Percentiles rank a stretch among this genome's conserved stretches.
These are phyloP conservation scores for Eilema griseolum DNA, from an alignment of 2,888 invertebrate species.

Conservation along the genomic window DNA sequence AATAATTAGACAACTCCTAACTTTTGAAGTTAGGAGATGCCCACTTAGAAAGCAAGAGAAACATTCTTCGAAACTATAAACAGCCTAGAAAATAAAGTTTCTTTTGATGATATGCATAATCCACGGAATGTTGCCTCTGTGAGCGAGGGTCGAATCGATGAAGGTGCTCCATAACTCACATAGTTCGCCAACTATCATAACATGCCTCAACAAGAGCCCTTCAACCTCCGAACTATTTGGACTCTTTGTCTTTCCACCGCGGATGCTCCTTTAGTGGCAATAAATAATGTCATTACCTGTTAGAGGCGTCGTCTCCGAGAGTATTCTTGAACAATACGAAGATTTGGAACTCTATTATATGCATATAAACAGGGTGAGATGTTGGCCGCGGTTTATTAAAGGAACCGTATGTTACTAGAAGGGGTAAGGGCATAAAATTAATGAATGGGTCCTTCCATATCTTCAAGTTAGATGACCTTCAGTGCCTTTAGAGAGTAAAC, in stretches of 20 bases:
- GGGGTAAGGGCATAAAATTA: slow-evolving; percentile 52
- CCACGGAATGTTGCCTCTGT: slow-evolving; percentile 41
- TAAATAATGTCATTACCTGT: slow-evolving; percentile 85
- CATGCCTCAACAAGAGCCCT: slow-evolving; percentile 62
- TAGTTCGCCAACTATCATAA: slow-evolving; percentile 70
- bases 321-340: slow-evolving; percentile 81
- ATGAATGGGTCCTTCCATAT: slow-evolving; percentile 49
- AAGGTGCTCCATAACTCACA: slow-evolving; percentile 53
- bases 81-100: slow-evolving; percentile 45
- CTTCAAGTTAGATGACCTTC: slow-evolving; percentile 52
- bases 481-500: slow-evolving; percentile 41
- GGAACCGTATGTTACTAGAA: slow-evolving; percentile 56
- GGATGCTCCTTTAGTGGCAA: slow-evolving; percentile 73
- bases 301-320: slow-evolving; percentile 66
- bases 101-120: slow-evolving; percentile 51
- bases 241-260: slow-evolving; percentile 72
- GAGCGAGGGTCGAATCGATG: slow-evolving; percentile 53
- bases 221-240: slow-evolving; percentile 65
- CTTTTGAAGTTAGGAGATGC: too few relatives aligned
- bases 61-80: slow-evolving; percentile 44
- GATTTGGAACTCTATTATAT: slow-evolving; percentile 79
- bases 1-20: neutral
- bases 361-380: slow-evolving; percentile 76
- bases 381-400: slow-evolving; percentile 74
- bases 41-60: slow-evolving; percentile 6